Evolutionary conservation across 2,797 vertebrate genomes (phyloP).

Genomic region (Danio jaintianensis): DNA sequence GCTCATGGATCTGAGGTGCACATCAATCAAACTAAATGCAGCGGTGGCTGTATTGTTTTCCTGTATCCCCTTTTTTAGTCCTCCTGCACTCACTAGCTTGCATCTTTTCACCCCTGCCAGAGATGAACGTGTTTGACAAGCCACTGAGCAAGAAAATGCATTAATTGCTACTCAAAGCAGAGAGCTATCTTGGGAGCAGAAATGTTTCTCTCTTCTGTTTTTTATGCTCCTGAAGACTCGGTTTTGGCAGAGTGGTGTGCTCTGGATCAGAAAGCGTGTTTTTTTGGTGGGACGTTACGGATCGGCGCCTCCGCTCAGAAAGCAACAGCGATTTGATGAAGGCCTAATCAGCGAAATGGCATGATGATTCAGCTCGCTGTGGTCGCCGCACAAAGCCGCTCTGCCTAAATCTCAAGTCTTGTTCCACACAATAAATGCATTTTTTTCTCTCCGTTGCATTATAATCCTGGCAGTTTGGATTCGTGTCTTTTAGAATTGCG

Average conservation of each 20-base stretch:
- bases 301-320: constrained; percentile 53
- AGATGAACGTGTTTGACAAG: constrained; percentile 81
- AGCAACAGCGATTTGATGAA: constrained; percentile 65
- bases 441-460: not conserved
- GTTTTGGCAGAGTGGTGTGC: constrained; percentile 62
- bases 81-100: constrained; percentile 42
- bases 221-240: constrained; percentile 2
- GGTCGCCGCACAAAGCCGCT: constrained; percentile 63
- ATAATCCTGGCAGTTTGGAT: not conserved
- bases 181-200: constrained; percentile 77
- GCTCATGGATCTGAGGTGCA: not conserved
- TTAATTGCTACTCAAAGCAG: constrained; percentile 81
- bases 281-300: constrained; percentile 45
- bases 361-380: constrained; percentile 71
- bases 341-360: constrained; percentile 73
- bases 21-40: constrained; percentile 23
- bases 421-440: constrained; percentile 34
- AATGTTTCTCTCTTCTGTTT: constrained; percentile 48
- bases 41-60: constrained; percentile 36
- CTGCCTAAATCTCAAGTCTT: constrained; percentile 50
- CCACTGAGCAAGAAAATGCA: constrained; percentile 81
- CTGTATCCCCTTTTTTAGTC: constrained; percentile 13
- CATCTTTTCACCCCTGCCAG: constrained; percentile 65
- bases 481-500: not conserved
- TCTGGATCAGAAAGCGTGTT: constrained; percentile 29